A percentile compares a stretch with the other conserved stretches of the same genome.
Conservation (phyloP, 2,797 vertebrate genomes). For the Mormyrops boulengeri region DNA sequence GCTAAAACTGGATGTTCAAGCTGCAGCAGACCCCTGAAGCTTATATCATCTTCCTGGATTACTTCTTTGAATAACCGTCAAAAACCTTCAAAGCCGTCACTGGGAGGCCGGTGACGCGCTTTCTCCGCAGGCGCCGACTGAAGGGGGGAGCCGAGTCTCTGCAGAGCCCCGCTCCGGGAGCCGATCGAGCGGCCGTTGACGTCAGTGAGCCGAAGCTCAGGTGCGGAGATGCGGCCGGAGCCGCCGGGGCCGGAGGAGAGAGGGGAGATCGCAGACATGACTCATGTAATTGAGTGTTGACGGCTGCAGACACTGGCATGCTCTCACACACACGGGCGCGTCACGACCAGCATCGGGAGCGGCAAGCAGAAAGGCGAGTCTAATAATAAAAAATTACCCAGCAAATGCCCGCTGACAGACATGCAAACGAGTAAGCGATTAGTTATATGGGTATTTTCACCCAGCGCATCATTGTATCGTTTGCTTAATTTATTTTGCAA, state of each 20-base stretch:
- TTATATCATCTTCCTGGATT: not conserved
- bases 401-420: not conserved
- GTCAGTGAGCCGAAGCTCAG: constrained; percentile 7
- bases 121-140: not conserved
- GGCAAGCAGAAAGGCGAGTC: constrained; percentile 43
- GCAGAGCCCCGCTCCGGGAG: not conserved
- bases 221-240: constrained; percentile 6
- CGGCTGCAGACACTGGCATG: constrained; percentile 45
- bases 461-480: not conserved
- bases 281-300: constrained; percentile 43
- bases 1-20: not conserved
- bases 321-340: constrained; percentile 38
- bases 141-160: not conserved
- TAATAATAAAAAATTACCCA: constrained; percentile 23
- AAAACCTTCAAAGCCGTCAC: not conserved
- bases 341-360: constrained; percentile 39
- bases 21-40: not conserved
- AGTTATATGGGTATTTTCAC: not conserved
- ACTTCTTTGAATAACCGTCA: not conserved
- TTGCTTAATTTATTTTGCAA: not conserved
- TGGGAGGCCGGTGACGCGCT: not conserved
- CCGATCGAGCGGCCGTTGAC: not conserved
- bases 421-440: constrained; percentile 1
- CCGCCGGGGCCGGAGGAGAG: constrained; percentile 9
- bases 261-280: constrained; percentile 35